Base-by-base conservation (phyloP, 2,113 vertebrate genomes). In the Gadus chalcogrammus region DNA sequence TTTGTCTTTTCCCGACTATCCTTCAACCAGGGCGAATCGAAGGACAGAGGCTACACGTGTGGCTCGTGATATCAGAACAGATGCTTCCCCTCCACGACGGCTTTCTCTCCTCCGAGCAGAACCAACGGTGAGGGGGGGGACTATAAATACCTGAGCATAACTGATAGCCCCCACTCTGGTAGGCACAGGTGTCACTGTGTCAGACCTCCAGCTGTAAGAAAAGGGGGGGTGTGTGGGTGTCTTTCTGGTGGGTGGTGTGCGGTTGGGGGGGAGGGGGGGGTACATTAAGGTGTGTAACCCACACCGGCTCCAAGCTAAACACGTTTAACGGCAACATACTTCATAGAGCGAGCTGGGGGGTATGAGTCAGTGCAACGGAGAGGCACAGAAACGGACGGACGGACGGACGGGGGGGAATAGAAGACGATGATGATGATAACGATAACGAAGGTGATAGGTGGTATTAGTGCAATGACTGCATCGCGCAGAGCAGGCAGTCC, bases 131-230 rank as follows among this genome's bases (percentile, higher is more conserved):
- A 27, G n/a, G 55, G 66, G 28, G 18, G 17, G 13, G 58, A 28
- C 64, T 72, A 72, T 67, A 72, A 72, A 72, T 72, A 72, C 64
- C 71, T 48, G 15, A 15, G 18, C 24, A 64, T 12, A 71, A 52
- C 60, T 16, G 62, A 56, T 52, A 48, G 22, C 15, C 27, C 31
- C 22, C 71, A 64, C 56, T 60, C 31, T 13, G 22, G 56, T 48
- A 56, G 16, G 53, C 15, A 53, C 64, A 65, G 56, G 61, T 48
- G 64, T 72, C 64, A 65, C 61, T 64, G 20, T 70, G 60, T 59
- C 69, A 56, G 52, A 55, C 24, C 58, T 60, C 28, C 64, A 61
- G 31, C 64, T 61, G 38, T 42, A 4, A 11, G 38, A 4, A 42
- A 42, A 42, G 12, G 9, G 12, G 42, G 7, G 2, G 48, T 5